Base-by-base conservation (phyloP, 2,797 vertebrate species). In the Sebastes melanostomus region DNA sequence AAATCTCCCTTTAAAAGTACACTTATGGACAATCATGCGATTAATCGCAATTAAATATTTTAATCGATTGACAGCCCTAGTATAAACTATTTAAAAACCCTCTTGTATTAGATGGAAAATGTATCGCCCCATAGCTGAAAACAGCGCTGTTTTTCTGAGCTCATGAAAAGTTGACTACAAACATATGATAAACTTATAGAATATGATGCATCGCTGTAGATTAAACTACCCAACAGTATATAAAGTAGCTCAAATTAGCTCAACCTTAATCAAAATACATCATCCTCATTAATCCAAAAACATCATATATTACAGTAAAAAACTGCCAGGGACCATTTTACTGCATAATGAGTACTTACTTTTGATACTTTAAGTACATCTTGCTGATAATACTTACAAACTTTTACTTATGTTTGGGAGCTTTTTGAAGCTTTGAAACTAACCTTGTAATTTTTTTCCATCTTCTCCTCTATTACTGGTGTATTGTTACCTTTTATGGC, bases 81-180 rank as follows among this genome's bases (percentile, higher is more conserved):
- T 14, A 38, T 38, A 14, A 38, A 38, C 36, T 14, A 38, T 46
- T 46, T 46, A 61, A 12, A 61, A 61, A 32, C 14, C 16, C 16
- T 30, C 16, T 12, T 20, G 16, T 0, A 60, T 30, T 4, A 10
- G 14, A 16, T 59, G 8, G 16, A 60, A 60, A 60, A 20, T 29
- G 56, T 59, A 5, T 29, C 1, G 8, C 0, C 16, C 0, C 56
- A 29, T 0, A 59, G 16, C 27, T 60, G 27, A 29, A 30, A 20
- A 3, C 1, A 5, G 27, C 16, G 27, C 27, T 18, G 8, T 59
- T 59, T 59, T 59, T 56, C 25, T 18, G 25, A 60, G 58, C 8
- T 30, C 8, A 10, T 60, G 27, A 30, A 60, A 32, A 32, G 29
- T 30, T 38, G 36, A 38, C 36, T 38, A 38, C 36, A 38, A 38